Conservation (phyloP, 35 echinoderm and acorn worm genomes). For the Ophioderma brevispina region DNA sequence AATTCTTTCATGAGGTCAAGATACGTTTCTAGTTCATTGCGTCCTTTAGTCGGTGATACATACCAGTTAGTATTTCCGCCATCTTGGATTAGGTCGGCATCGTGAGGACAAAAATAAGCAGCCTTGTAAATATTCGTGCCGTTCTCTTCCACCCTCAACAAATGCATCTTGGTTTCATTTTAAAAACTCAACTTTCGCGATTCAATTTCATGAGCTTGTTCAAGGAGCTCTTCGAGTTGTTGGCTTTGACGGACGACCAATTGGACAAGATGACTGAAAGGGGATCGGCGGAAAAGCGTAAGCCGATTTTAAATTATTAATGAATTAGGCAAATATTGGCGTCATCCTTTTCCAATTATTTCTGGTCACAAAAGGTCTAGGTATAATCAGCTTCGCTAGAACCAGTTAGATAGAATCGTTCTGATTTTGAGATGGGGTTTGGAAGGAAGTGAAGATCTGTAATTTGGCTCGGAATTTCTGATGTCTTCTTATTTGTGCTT, state of each 20-base stretch:
- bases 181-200: constrained; percentile 75
- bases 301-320: not conserved
- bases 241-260: constrained; percentile 56
- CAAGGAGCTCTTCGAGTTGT: constrained; percentile 53
- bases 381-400: not conserved
- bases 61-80: not conserved
- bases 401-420: too few relatives aligned
- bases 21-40: constrained; percentile 16
- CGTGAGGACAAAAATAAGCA: constrained; percentile 44
- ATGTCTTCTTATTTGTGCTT: not conserved
- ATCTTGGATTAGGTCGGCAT: constrained; percentile 17
- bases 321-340: not conserved
- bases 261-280: constrained; percentile 38
- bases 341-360: constrained; percentile 24
- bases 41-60: not conserved
- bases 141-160: constrained; percentile 52
- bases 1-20: constrained; percentile 10
- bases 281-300: not conserved
- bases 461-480: not conserved
- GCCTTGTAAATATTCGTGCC: constrained; percentile 85
- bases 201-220: constrained; percentile 58
- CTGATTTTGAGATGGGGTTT: too few relatives aligned
- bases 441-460: too few relatives aligned
- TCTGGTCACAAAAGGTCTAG: constrained; percentile 13
- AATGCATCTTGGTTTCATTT: constrained; percentile 78